phyloP scores from a whole-genome alignment of 1,140 invertebrate genomes.

The Condylostylus longicornis region DNA sequence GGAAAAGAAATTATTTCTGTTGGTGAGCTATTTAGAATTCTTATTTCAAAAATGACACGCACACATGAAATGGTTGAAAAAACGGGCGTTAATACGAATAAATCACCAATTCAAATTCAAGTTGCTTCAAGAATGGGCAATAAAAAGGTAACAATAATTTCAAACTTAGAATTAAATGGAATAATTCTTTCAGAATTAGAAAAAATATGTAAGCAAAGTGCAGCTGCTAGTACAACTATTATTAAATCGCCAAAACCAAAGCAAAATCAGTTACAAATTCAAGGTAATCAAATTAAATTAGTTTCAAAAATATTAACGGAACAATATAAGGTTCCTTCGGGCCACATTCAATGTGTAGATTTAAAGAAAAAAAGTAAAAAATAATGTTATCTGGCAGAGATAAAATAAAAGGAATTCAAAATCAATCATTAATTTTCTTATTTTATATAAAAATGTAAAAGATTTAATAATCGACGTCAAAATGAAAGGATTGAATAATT shows the following conservation, averaged over 20 bases:
- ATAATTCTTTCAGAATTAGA: constrained; percentile 65
- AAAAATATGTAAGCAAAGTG: constrained; percentile 64
- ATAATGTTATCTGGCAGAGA: too few relatives aligned
- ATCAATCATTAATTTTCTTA: too few relatives aligned
- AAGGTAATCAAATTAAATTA: constrained; percentile 79
- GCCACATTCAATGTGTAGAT: constrained; percentile 47
- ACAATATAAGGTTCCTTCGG: constrained; percentile 48
- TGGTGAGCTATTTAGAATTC: constrained; percentile 55
- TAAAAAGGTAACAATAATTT: constrained; percentile 82
- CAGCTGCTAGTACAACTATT: constrained; percentile 72
- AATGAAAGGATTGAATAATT: too few relatives aligned
- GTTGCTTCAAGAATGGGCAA: constrained; percentile 66
- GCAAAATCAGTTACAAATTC: constrained; percentile 64
- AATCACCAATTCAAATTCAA: constrained; percentile 64
- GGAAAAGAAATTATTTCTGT: constrained; percentile 36
- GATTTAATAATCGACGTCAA: too few relatives aligned
- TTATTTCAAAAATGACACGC: constrained; percentile 57
- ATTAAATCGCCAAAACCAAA: constrained; percentile 58
- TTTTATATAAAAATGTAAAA: too few relatives aligned
- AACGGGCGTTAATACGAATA: constrained; percentile 49
- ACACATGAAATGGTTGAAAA: constrained; percentile 48
- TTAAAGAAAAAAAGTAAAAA: constrained; percentile 47
- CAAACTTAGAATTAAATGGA: constrained; percentile 73
- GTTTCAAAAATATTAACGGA: constrained; percentile 56
- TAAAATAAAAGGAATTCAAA: too few relatives aligned